Percentiles rank a stretch among this genome's conserved stretches.
Evolutionary conservation across 2,113 vertebrate species (phyloP).

Genomic region (Prietella phreatophila): DNA sequence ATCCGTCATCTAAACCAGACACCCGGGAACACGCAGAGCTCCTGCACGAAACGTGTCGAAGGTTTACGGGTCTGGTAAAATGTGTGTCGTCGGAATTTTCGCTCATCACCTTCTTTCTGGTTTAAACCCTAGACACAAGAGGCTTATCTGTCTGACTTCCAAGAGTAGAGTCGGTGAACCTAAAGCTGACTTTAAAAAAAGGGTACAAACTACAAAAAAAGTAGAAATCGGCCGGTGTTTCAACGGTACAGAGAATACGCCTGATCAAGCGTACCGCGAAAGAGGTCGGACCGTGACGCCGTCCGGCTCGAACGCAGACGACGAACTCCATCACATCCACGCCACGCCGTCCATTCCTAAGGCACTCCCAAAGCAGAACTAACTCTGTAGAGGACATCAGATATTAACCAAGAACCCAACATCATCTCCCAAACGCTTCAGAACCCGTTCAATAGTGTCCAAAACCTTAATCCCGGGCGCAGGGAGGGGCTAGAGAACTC

Average conservation of each 20-base stretch:
- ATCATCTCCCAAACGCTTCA: too few species aligned
- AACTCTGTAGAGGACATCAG: too few species aligned
- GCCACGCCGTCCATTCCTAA: not conserved
- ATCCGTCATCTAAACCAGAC: not conserved
- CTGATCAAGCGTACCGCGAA: too few species aligned
- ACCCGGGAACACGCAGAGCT: not conserved
- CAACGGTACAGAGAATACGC: too few species aligned
- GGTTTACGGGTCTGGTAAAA: not conserved
- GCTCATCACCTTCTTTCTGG: not conserved
- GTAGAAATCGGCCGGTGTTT: too few species aligned
- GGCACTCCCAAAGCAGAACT: not conserved
- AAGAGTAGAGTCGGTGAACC: not conserved
- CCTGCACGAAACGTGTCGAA: too few species aligned
- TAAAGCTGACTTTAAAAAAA: not conserved
- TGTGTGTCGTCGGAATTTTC: not conserved
- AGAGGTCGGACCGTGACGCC: too few species aligned
- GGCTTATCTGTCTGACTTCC: slow-evolving; percentile 5
- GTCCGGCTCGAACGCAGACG: not conserved
- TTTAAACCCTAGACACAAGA: not conserved
- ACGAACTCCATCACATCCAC: not conserved
- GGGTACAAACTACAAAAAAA: too few species aligned
- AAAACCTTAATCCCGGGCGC: too few species aligned
- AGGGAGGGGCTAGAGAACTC: too few species aligned
- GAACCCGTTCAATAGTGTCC: too few species aligned
- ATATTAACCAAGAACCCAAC: too few species aligned